Evolutionary conservation across 2,888 invertebrate species (phyloP).

Genomic region (Sycophila texana): DNA sequence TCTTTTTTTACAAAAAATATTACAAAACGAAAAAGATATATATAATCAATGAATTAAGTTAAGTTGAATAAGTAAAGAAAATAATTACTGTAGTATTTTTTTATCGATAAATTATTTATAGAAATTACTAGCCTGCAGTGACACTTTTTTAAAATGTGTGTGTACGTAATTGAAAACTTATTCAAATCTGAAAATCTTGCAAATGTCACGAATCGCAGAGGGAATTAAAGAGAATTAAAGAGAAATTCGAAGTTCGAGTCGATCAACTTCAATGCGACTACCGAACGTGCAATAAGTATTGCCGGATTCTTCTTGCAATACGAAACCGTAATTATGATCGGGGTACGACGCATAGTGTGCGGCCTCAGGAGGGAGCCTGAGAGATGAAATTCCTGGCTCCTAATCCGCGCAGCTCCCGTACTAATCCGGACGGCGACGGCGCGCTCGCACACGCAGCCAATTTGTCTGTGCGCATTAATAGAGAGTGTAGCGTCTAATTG

Average conservation of each 20-base stretch:
- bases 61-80: no score
- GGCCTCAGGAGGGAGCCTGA: not conserved
- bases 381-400: slow-evolving; percentile 50
- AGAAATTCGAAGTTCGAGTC: not conserved
- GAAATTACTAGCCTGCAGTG: no score
- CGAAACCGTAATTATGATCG: slow-evolving; percentile 28
- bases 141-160: no score
- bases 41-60: no score
- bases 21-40: no score
- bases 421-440: slow-evolving; percentile 14
- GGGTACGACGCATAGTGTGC: not conserved
- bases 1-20: no score
- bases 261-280: not conserved
- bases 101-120: no score
- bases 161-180: not conserved
- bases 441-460: slow-evolving; percentile 34
- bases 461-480: slow-evolving; percentile 52
- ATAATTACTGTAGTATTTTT: no score
- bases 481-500: slow-evolving; percentile 35
- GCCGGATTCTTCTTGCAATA: not conserved
- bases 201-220: not conserved
- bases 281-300: not conserved
- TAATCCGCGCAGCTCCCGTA: slow-evolving; percentile 20
- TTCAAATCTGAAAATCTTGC: not conserved
- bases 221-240: no score